Base-by-base conservation (phyloP, 2,888 invertebrate species). In the Smittia sp. region DNA sequence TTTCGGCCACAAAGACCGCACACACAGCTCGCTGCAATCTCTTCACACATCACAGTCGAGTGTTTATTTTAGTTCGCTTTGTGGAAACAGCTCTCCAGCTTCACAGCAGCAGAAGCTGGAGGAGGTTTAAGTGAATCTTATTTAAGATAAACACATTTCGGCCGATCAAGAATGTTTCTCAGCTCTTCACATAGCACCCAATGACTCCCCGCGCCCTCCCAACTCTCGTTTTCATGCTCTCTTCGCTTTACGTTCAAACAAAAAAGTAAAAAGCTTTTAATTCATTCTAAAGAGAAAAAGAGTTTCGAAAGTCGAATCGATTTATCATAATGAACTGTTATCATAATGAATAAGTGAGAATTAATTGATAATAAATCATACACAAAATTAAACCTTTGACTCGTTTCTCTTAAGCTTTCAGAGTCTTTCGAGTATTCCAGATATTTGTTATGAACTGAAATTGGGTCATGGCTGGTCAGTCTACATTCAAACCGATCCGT, bases 11-110 rank as follows among this genome's bases (percentile, higher is more conserved):
- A 20, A 58, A n/a, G n/a, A 58, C 22, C 22, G 20, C 58, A 58
- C 22, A 18, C 58, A 58, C 1, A 18, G 22, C 22, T 22, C 7
- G 20, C 18, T 20, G 22, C 15, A 58, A 58, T 20, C 58, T 58
- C 52, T 46, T 32, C 32, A 32, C 46, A 46, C 58, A 22, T 22
- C 58, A 58, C 22, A 20, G 20, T 22, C 58, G 58, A 65, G 25
- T 65, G 65, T 65, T 65, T 65, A 32, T 65, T 65, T 65, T 65
- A 65, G 32, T 65, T 65, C 65, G 9, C 65, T 65, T 65, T 32
- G 7, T 27, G 15, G 32, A 65, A 22, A 63, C 25, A 63, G 11
- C 46, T 63, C 25, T 63, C 32, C 38, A 65, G 32, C n/a, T 65
- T 65, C 32, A 58, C 22, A 20, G 4, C 58, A 58, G 15, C 18